These are phyloP conservation scores for Enteromius treurensis DNA, from an alignment of 2,797 vertebrate genomes.

Conservation along the genomic window DNA sequence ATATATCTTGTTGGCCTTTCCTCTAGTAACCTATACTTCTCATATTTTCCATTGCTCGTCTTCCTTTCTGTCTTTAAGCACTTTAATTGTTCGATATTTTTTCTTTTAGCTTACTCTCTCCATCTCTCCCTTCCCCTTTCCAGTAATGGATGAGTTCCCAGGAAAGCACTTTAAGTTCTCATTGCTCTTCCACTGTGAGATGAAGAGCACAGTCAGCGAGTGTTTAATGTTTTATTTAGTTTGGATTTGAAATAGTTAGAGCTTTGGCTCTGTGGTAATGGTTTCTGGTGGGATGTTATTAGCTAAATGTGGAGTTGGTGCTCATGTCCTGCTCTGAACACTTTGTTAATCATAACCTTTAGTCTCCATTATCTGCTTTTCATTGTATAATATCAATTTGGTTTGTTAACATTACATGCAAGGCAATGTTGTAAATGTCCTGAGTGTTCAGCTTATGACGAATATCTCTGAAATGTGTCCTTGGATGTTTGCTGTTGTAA, in stretches of 20 bases:
- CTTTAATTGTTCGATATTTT: background rate
- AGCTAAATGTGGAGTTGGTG: background rate
- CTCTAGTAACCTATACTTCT: constrained; percentile 8
- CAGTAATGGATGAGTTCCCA: background rate
- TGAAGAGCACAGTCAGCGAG: background rate
- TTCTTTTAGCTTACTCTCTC: background rate
- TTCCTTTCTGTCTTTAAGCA: background rate
- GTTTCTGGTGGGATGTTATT: background rate
- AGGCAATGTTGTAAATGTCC: background rate
- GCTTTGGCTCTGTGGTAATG: background rate
- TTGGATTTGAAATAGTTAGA: background rate
- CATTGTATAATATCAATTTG: background rate
- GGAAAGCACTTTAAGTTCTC: constrained; percentile 2
- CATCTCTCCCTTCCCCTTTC: too few species aligned
- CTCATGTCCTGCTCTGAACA: background rate
- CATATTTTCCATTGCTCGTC: background rate
- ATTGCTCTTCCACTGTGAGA: constrained; percentile 23
- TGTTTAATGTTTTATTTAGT: constrained; percentile 13
- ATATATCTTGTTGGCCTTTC: constrained; percentile 1
- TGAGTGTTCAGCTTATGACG: background rate
- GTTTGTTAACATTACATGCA: background rate
- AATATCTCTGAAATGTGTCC: background rate
- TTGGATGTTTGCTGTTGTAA: background rate
- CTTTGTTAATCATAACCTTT: constrained; percentile 7
- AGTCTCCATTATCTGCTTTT: background rate